phyloP scores from a whole-genome alignment of 2,888 invertebrate species.

The Kryphioiulus occultus region DNA sequence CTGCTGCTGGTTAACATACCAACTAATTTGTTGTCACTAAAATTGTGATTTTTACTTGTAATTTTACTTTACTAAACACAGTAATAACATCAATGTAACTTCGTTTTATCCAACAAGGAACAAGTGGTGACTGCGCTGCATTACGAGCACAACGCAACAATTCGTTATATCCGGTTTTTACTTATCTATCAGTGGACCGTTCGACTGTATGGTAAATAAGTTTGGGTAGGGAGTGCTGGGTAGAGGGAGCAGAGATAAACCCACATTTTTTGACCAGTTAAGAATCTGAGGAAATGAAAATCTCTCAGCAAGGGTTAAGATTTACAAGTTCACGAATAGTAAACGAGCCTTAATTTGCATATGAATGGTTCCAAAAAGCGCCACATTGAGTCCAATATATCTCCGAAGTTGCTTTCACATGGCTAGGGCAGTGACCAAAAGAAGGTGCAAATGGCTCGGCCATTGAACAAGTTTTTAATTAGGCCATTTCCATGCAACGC shows the following conservation, averaged over 20 bases:
- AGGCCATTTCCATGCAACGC: background rate
- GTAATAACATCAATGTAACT: no score
- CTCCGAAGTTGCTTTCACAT: background rate
- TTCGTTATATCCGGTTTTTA: background rate
- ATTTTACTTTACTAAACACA: no score
- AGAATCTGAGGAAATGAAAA: slow-evolving; percentile 14
- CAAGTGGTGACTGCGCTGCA: no score
- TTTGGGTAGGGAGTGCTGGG: background rate
- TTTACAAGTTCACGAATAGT: background rate
- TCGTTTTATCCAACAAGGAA: no score
- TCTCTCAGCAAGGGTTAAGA: background rate
- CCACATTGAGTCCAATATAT: background rate
- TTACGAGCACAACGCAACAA: no score
- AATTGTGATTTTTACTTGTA: no score
- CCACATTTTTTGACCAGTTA: background rate
- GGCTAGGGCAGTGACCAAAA: slow-evolving; percentile 18
- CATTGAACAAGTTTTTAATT: slow-evolving; percentile 27
- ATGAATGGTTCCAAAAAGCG: background rate
- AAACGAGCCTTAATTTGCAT: slow-evolving; percentile 34
- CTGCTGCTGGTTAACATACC: no score
- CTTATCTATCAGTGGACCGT: background rate
- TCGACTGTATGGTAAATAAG: background rate
- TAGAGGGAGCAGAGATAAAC: background rate
- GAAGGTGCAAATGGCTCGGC: background rate
- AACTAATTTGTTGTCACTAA: no score